These are phyloP conservation scores for Elachura formosa DNA, from an alignment of 2,113 vertebrate genomes.

Conservation along the genomic window DNA sequence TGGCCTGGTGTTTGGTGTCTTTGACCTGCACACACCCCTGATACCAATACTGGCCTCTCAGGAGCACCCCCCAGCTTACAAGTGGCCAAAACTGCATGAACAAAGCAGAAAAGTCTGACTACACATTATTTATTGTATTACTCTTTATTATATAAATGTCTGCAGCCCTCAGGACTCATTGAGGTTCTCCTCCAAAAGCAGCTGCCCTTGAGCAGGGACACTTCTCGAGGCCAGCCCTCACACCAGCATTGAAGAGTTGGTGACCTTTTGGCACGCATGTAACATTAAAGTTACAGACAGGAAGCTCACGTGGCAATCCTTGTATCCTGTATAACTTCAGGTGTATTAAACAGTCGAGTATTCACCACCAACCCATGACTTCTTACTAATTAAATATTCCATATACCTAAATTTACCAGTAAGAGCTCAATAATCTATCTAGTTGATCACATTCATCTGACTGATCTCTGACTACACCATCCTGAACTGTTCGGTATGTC, in stretches of 20 bases:
- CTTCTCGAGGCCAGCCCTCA: background rate
- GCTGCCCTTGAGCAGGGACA: background rate
- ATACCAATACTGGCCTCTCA: background rate
- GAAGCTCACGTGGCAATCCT: background rate
- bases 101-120: background rate
- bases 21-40: background rate
- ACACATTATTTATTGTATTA: too few relatives aligned
- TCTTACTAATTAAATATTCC: background rate
- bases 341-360: background rate
- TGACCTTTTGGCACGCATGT: background rate
- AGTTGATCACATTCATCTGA: background rate
- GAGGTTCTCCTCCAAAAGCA: background rate
- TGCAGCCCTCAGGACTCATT: background rate
- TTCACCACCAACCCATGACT: background rate
- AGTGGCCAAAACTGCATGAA: background rate
- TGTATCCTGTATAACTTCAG: background rate
- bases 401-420: background rate
- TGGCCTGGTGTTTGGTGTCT: background rate
- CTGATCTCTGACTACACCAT: background rate
- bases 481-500: background rate
- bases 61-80: background rate
- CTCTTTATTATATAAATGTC: background rate
- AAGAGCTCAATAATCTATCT: background rate
- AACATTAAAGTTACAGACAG: too few relatives aligned
- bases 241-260: fast-evolving